Base-by-base conservation (phyloP, 92 coral and sea anemone species). In the Phymanthus crucifer region DNA sequence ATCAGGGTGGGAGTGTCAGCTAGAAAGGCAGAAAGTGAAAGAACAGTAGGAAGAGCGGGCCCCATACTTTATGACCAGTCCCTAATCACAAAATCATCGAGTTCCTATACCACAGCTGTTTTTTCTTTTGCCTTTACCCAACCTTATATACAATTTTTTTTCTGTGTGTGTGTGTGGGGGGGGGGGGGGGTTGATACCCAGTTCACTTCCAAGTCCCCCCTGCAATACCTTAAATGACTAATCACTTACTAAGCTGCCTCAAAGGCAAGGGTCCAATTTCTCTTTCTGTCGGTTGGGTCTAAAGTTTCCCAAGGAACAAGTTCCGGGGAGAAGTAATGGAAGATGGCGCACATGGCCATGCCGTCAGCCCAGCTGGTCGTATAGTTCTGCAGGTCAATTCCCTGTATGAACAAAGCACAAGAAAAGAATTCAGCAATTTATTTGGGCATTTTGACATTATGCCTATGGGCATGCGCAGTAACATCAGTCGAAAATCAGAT, bases 351-450 rank as follows among this genome's bases (percentile, higher is more conserved):
- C 80, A 96, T 90, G 2, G 99, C 99, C 10, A 96, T 76, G 21
- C 99, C 99, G 83, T 89, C 90, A 17, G 92, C 95, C 99, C 99
- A 96, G 48, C 98, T 93, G 26, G 99, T 85, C 1, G 97, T 91
- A 88, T 93, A 96, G 84, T 96, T 96, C 48, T 84, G 91, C 79
- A 96, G 79, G 16, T 96, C 90, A 23, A 96, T 93, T 50, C 98
- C 98, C 99, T 96, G 76, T 35, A 57, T 23, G 75, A 74, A 32
- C 34, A 32, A 37, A n/a, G 52, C 23, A 18, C 27, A n/a, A 32
- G 7, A 27, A 12, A 16, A 18, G 29, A 45, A 32, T 23, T 26
- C 3, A 77, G 79, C 21, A 19, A 40, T 16, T n/a, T 23, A 23
- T 3, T 65, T 14, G 40, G 11, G 34, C 5, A 29, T 57, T 23